phyloP scores from a whole-genome alignment of 2,888 invertebrate genomes.

The Ommatoiulus sabulosus region DNA sequence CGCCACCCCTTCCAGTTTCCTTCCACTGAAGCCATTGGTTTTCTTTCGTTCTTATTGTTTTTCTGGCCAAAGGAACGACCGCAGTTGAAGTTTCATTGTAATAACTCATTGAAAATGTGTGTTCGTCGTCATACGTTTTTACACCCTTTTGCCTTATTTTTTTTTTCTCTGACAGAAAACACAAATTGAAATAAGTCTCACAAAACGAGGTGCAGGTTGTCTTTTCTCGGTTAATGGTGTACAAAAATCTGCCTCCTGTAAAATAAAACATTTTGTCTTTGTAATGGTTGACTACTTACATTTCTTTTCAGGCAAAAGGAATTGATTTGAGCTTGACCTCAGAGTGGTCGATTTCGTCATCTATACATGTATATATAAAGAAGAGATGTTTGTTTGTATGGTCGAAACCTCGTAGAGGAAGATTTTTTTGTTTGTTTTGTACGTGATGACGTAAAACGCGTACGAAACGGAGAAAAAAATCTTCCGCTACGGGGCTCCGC shows the following conservation, averaged over 20 bases:
- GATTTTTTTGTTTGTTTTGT: too few relatives aligned
- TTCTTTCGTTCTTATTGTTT: not conserved
- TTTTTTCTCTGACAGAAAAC: not conserved
- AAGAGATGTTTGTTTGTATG: too few relatives aligned
- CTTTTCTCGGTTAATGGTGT: constrained; percentile 52
- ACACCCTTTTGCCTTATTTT: constrained; percentile 53
- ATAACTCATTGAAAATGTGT: constrained; percentile 31
- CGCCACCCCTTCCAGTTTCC: not conserved
- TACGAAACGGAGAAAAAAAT: too few relatives aligned
- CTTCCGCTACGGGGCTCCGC: too few relatives aligned
- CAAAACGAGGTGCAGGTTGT: constrained; percentile 30
- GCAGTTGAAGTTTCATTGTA: constrained; percentile 19
- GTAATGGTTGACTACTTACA: not conserved
- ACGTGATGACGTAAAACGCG: too few relatives aligned
- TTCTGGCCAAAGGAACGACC: constrained; percentile 37
- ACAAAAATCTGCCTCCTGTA: constrained; percentile 49
- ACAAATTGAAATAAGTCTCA: not conserved
- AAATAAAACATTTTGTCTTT: constrained; percentile 52
- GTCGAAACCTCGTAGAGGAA: too few relatives aligned
- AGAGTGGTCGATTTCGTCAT: too few relatives aligned
- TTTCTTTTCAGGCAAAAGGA: too few relatives aligned
- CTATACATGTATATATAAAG: too few relatives aligned
- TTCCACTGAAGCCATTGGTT: not conserved
- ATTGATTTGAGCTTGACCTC: too few relatives aligned
- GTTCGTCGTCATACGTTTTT: constrained; percentile 24